Conservation (phyloP, 2,113 vertebrate genomes). For the Larimichthys polyactis region DNA sequence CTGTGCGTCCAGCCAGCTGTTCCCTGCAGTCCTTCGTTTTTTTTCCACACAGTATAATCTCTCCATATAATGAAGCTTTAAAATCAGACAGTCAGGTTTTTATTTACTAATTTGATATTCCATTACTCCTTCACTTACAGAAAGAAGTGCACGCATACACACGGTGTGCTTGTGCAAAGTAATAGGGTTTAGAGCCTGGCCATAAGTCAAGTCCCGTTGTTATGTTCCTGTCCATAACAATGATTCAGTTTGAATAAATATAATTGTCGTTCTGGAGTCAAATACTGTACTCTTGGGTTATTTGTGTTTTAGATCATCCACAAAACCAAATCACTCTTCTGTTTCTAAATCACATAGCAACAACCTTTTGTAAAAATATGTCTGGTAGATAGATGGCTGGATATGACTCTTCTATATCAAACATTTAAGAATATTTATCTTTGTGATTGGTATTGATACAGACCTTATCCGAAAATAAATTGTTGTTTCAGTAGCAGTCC, state of each 20-base stretch:
- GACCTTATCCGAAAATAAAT: no score
- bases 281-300: background rate
- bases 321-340: background rate
- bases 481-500: background rate
- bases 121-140: background rate
- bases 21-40: slow-evolving; percentile 15
- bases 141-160: background rate
- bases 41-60: background rate
- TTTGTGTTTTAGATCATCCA: background rate
- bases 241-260: background rate
- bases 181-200: background rate
- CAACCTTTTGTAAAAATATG: background rate
- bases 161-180: background rate
- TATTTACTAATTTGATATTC: slow-evolving; percentile 32
- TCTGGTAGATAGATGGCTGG: background rate
- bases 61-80: background rate
- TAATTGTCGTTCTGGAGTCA: background rate
- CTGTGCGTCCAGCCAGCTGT: slow-evolving; percentile 8
- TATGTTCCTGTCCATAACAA: background rate
- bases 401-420: background rate
- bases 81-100: slow-evolving; percentile 20
- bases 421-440: background rate
- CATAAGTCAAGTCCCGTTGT: background rate
- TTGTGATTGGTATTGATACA: background rate
- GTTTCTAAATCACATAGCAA: background rate